A percentile compares a stretch with the other conserved stretches of the same genome.
Evolutionary conservation across 2,797 vertebrate genomes (phyloP).

Genomic region (Leuciscus waleckii): DNA sequence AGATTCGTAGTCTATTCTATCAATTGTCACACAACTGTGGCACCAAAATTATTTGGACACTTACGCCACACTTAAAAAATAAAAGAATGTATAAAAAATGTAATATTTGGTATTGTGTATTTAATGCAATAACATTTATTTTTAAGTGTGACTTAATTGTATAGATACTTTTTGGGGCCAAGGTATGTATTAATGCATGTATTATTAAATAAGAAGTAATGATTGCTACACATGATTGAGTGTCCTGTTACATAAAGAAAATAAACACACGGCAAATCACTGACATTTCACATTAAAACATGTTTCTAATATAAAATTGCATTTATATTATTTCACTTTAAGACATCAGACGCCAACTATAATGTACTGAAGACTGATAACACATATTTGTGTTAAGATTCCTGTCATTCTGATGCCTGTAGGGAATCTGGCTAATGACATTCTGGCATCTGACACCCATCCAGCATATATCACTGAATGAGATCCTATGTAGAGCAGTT

Average conservation of each 20-base stretch:
- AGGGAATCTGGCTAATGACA: conserved; percentile 28
- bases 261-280: neutral
- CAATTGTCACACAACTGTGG: neutral
- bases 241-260: neutral
- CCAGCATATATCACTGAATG: conserved; percentile 4
- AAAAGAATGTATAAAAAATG: neutral
- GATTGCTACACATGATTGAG: neutral
- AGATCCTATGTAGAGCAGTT: neutral
- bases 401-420: conserved; percentile 4
- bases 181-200: neutral
- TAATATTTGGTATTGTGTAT: neutral
- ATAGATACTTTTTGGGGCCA: neutral
- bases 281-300: neutral
- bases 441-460: conserved; percentile 34
- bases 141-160: neutral
- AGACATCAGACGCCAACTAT: conserved; percentile 42
- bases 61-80: neutral
- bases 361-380: conserved; percentile 39
- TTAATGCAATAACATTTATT: neutral
- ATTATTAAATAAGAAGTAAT: neutral
- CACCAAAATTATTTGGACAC: neutral
- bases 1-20: neutral
- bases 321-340: conserved; percentile 30
- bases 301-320: neutral
- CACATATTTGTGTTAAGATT: conserved; percentile 28